Conservation (phyloP, 1,140 invertebrate genomes). For the Lordiphosa collinella region DNA sequence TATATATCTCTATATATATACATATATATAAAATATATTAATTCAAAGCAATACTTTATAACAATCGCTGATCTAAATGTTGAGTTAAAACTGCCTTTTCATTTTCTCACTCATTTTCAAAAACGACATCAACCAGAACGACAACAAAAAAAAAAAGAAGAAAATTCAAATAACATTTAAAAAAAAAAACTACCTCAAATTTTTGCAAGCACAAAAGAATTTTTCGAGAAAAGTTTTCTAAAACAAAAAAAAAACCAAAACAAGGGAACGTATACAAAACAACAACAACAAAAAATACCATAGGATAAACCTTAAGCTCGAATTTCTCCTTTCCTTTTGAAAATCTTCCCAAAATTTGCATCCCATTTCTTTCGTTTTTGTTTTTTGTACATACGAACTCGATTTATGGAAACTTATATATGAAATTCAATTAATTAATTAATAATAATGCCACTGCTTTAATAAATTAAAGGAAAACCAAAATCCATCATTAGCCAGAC, state of each 20-base stretch:
- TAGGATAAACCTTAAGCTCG: constrained; percentile 30
- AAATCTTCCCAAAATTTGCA: no score
- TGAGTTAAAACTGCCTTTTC: constrained; percentile 34
- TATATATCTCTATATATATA: constrained; percentile 11
- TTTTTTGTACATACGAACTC: constrained; percentile 25
- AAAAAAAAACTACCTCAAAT: constrained; percentile 63
- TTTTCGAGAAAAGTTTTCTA: constrained; percentile 74
- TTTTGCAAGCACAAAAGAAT: constrained; percentile 60
- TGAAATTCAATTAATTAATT: background rate
- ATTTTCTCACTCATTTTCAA: constrained; percentile 39
- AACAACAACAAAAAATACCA: constrained; percentile 27
- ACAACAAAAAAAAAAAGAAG: constrained; percentile 12
- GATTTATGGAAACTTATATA: constrained; percentile 57
- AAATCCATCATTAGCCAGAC: background rate
- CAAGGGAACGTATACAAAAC: constrained; percentile 48
- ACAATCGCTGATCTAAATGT: constrained; percentile 42
- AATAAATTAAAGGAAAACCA: no score
- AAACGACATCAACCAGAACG: constrained; percentile 17
- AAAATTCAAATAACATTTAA: constrained; percentile 42
- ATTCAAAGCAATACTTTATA: constrained; percentile 64
- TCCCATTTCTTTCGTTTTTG: no score
- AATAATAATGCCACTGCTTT: background rate
- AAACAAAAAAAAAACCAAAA: constrained; percentile 36
- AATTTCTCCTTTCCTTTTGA: background rate
- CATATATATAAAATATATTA: constrained; percentile 12